A percentile compares a stretch with the other conserved stretches of the same genome.
Conservation (phyloP, 2,797 vertebrate genomes). For the Gouania willdenowi region DNA sequence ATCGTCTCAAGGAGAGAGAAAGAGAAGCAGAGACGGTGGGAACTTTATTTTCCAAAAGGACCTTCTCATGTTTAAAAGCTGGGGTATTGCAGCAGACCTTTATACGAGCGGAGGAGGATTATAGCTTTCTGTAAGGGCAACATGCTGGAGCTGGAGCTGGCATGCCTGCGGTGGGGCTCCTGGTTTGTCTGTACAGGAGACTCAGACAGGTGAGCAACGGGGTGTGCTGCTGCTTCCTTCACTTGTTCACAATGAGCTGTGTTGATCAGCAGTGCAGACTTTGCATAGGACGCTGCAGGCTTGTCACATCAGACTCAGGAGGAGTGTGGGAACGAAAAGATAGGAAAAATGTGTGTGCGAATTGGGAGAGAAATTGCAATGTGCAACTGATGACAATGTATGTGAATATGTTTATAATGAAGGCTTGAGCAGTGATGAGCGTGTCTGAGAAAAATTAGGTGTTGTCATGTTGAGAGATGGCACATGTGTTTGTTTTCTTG, state of each 20-base stretch:
- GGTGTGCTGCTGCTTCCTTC: constrained; percentile 5
- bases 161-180: constrained; percentile 44
- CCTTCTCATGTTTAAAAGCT: constrained; percentile 2
- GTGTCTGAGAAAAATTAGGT: background rate
- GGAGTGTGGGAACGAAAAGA: background rate
- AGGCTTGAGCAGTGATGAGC: background rate
- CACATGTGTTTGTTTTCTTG: constrained; percentile 11
- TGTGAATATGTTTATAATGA: background rate
- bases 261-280: constrained; percentile 17
- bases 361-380: background rate
- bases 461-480: background rate
- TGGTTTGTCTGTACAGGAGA: constrained; percentile 42
- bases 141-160: constrained; percentile 38
- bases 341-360: background rate
- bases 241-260: constrained; percentile 42
- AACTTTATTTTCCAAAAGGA: constrained; percentile 32
- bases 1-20: constrained; percentile 18
- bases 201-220: constrained; percentile 62
- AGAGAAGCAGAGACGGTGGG: constrained; percentile 24
- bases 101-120: constrained; percentile 25
- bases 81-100: constrained; percentile 2
- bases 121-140: constrained; percentile 20
- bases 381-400: background rate
- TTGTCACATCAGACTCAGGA: constrained; percentile 12
- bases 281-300: constrained; percentile 11